Evolutionary conservation across 2,888 invertebrate species (phyloP), one percentile per base, ranked within the genome.

Genomic region (Idaea dimidiata): DNA sequence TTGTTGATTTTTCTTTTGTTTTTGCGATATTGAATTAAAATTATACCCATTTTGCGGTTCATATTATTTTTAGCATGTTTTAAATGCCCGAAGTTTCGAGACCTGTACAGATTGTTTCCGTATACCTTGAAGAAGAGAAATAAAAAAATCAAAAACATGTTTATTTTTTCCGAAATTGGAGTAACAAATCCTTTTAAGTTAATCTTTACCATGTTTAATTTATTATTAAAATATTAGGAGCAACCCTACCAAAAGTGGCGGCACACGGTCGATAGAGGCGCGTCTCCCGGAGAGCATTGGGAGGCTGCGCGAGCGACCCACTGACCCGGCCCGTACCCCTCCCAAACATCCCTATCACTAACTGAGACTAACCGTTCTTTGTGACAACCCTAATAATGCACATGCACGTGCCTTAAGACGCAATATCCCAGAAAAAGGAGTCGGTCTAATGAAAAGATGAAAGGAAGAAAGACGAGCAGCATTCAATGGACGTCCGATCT

Each of bases 281-380:
- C 91, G 87, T 86, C 86, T 84, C 86, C 83, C 84, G 84, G 87
- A 82, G 80, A 82, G 82, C 83, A 83, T 80, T 77, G 80, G 89
- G 91, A 93, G 88, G 90, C 93, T 93, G 93, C 92, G 93, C 93
- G 93, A 84, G 84, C 94, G 94, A 94, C 94, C 94, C 94, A 94
- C 93, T 94, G 94, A 94, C 94, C 94, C 90, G 86, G 87, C 84
- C 86, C 75, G 74, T 75, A 68, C 70, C 71, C 73, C 73, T 71
- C 73, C 77, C 75, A 79, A 78, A 79, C 75, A 79, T 76, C 76
- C 78, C 75, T 76, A 72, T 72, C 65, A 62, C 72, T 72, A 72
- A 72, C 75, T 73, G 70, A 63, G 71, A 6, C 60, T 75, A 43
- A 24, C 24, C 43, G 43, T 70, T 64, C 69, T 75, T 72, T 73